Evolutionary conservation across 2,888 invertebrate species (phyloP).

Genomic region (Pristionchus exspectatus): DNA sequence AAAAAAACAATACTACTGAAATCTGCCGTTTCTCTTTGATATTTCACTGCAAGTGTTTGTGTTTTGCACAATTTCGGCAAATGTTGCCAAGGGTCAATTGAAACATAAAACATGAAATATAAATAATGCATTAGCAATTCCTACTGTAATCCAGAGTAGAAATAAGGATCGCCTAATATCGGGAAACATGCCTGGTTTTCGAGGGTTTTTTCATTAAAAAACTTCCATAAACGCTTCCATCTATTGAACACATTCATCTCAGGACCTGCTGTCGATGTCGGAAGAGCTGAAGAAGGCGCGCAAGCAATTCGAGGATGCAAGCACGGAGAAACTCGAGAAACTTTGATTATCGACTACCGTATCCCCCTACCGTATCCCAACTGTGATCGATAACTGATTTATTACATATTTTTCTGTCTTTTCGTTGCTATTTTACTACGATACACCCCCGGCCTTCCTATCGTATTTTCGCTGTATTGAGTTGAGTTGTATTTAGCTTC

Average conservation of each 20-base stretch:
- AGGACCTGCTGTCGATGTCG: constrained; percentile 85
- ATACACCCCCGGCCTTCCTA: background rate
- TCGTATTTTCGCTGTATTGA: background rate
- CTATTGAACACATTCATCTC: background rate
- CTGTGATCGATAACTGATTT: background rate
- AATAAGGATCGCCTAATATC: too few relatives aligned
- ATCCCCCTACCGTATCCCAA: background rate
- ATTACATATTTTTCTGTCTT: background rate
- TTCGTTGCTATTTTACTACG: background rate
- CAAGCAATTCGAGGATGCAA: constrained; percentile 94
- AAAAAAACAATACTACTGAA: too few relatives aligned
- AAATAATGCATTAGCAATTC: too few relatives aligned
- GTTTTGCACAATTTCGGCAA: too few relatives aligned
- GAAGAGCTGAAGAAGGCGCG: constrained; percentile 98
- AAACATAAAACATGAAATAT: too few relatives aligned
- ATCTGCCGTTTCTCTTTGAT: too few relatives aligned
- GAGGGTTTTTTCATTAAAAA: too few relatives aligned
- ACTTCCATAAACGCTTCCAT: too few relatives aligned
- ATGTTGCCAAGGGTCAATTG: too few relatives aligned
- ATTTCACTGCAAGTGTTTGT: too few relatives aligned
- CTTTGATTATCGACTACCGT: constrained; percentile 11
- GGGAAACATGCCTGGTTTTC: too few relatives aligned
- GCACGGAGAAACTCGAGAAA: background rate
- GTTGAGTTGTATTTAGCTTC: background rate
- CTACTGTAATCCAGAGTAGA: too few relatives aligned